Base-by-base conservation (phyloP, 2,888 invertebrate species). In the Mythimna impura region DNA sequence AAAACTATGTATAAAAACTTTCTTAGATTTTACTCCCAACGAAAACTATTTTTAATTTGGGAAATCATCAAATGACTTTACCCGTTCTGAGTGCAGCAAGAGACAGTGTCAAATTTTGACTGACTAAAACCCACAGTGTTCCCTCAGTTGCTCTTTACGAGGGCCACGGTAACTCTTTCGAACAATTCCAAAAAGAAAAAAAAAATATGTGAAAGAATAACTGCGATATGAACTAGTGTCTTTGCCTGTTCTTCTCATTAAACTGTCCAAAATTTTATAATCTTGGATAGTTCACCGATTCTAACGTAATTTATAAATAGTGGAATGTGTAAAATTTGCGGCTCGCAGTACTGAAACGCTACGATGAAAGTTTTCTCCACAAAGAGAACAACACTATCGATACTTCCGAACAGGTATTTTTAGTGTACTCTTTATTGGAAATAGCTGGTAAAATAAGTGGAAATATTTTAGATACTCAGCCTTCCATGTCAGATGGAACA, bases 291-390 rank as follows among this genome's bases (percentile, higher is more conserved):
- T 65, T 62, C 58, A 68, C 64, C 72, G 72, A 82, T 79, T 79
- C 69, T 75, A 63, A 80, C 47, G 81, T 79, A 78, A 84, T 84
- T 73, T 86, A 81, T 83, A 83, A 80, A 83, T 80, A 82, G 80
- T 66, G 84, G 86, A 87, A 87, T 87, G 81, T 80, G 86, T 83
- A 79, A 87, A 86, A 86, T 86, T 79, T 78, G 73, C 70, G 76
- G 80, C 69, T 66, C 75, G 68, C 73, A 71, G 68, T 70, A 17
- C 47, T 47, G 47, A 6, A 47, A 47, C 12, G 47, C 62, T 70
- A 40, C 25, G 70, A 78, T 78, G 64, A 71, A 76, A 75, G 69
- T 80, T 67, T 66, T 73, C 71, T 34, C 22, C 43, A 80, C 80
- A 82, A 83, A 85, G 78, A 76, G 79, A 71, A 82, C 66, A 71